Evolutionary conservation across 2,888 invertebrate species (phyloP).

Genomic region (Pinctada fucata): DNA sequence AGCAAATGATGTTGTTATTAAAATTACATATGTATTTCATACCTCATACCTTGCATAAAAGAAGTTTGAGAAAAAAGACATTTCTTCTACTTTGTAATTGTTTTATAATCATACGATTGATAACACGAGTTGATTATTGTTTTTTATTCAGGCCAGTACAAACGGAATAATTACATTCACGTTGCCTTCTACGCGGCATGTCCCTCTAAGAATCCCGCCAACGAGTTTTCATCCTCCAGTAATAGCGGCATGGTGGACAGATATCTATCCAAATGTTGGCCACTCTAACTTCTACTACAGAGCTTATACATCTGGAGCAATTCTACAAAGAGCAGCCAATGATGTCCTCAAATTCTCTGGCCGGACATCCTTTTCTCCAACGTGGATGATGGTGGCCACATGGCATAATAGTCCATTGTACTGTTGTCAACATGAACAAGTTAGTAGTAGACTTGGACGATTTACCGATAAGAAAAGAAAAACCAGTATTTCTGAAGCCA

Average conservation of each 20-base stretch:
- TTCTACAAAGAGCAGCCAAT: neutral
- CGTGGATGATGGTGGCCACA: conserved; percentile 15
- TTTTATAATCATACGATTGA: too few relatives aligned
- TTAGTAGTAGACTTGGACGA: neutral
- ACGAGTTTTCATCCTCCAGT: neutral
- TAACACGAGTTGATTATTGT: too few relatives aligned
- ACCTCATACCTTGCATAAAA: too few relatives aligned
- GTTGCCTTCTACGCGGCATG: neutral
- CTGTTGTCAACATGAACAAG: neutral
- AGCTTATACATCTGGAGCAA: neutral
- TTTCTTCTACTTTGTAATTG: too few relatives aligned
- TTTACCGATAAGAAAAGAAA: too few relatives aligned
- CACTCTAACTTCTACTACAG: neutral
- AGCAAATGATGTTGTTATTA: too few relatives aligned
- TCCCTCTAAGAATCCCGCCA: neutral
- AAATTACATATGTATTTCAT: too few relatives aligned
- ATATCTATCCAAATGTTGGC: conserved; percentile 8
- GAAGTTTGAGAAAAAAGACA: too few relatives aligned
- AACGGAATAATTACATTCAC: conserved; percentile 15
- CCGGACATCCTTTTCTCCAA: neutral
- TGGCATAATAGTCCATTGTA: conserved; percentile 4
- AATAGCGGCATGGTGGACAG: conserved; percentile 17
- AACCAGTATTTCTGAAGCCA: too few relatives aligned
- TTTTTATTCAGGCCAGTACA: conserved; percentile 21
- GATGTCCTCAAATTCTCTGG: conserved; percentile 3